Evolutionary conservation across 2,797 vertebrate genomes (phyloP), one percentile per base, ranked within the genome.

Genomic region (Scleropages formosus): DNA sequence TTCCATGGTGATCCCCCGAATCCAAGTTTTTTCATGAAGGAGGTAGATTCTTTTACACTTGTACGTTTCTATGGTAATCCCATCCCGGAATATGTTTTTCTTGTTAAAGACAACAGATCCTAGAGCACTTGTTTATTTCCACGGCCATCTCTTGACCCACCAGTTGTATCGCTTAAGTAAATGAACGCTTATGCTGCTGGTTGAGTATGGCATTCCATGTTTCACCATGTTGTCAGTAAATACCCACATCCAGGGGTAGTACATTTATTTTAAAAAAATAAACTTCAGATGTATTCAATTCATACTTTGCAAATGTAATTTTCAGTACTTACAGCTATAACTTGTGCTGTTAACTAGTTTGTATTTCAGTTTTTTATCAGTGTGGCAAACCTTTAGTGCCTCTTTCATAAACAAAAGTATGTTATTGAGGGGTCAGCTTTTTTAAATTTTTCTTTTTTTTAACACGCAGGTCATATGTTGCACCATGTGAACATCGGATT

Each of bases 401-500:
- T n/a, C n/a, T n/a, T n/a, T n/a, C n/a, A n/a, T n/a, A n/a, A n/a
- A n/a, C n/a, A n/a, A n/a, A n/a, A n/a, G n/a, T n/a, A n/a, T n/a
- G n/a, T n/a, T n/a, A n/a, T n/a, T n/a, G n/a, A n/a, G n/a, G n/a
- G n/a, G 46, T 44, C 15, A n/a, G 1, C 44, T 44, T 8, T 65
- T 11, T 68, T 47, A 10, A 67, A 10, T 8, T n/a, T 61, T 16
- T 61, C 3, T 61, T 4, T 61, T 4, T 61, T 88, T 79, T 78
- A 77, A 85, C 0, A 1, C 8, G 12, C 88, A 99, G 98, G 97
- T 90, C 96, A 99, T 91, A 98, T 99, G 93, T 87, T 99, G 76
- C 96, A 96, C 88, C 97, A 99, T 78, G 95, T 99, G 86, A 98
- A 97, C 85, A 91, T 98, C 8, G 97, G 98, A 22, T 79, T 95